Evolutionary conservation across 1,140 invertebrate genomes (phyloP), one percentile per base, ranked within the genome.

Genomic region (Lordiphosa collinella): DNA sequence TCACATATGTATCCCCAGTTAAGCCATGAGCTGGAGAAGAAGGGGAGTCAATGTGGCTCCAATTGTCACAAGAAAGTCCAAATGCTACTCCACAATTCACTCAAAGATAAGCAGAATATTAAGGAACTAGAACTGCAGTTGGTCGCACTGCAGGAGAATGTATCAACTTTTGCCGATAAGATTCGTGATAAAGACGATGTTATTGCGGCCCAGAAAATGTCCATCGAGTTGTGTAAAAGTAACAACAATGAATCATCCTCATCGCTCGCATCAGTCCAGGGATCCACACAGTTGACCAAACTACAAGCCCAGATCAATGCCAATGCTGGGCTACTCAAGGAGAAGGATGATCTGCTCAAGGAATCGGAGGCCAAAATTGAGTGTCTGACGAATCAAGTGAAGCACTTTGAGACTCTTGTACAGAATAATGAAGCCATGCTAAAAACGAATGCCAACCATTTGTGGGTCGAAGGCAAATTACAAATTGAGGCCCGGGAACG

Each of bases 111-210:
- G 8, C 22, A 44, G 7, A 7, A 44, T 0, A 44, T 44, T 9
- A 44, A 44, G 22, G 41, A 44, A 29, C 7, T 44, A 8, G 41
- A 44, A 44, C 22, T 44, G 8, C 12, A 44, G 9, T 31, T 44
- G 11, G 41, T 22, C 11, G 29, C 12, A 29, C 18, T 44, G 5
- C 22, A 44, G 29, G 41, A 29, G 11, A 44, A 44, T 44, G 22
- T 44, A 2, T 29, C 41, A 44, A 44, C 41, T 6, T 29, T 12
- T 44, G 22, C 22, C n/a, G 41, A 44, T 44, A 44, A 44, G 41
- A 44, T 44, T 44, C 29, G 22, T 29, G 41, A 44, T 29, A 44
- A 44, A 29, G 41, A 44, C 41, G 41, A 44, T 18, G 11, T 44
- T 29, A 44, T 44, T 13, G 16, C 22, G 2, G 41, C 41, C 5